Evolutionary conservation across 2,888 invertebrate species (phyloP), one percentile per base, ranked within the genome.

Genomic region (Hydroisotoma schaefferi): DNA sequence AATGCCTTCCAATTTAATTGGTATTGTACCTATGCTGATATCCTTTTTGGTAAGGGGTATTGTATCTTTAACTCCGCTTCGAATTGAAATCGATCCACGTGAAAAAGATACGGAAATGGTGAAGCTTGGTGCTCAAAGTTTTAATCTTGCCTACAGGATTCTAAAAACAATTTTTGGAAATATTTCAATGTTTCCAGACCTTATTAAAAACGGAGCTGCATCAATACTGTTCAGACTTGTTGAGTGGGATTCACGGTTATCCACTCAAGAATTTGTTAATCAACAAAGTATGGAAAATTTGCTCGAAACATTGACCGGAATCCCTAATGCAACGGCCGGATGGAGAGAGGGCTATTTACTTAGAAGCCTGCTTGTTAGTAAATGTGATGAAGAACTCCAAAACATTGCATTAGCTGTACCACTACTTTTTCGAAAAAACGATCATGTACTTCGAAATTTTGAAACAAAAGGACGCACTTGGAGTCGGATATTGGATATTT

Each of bases 331-430:
- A 10, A 63, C 63, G 40, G 61, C 64, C 2, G 67, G 67, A n/a
- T 67, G 67, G 67, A 55, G 67, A 20, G 63, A 67, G 46, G 67
- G 67, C n/a, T 59, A 47, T 40, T 43, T 67, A 20, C 48, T 64
- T 40, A 40, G 67, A 26, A 49, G 48, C 2, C 43, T 64, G 22
- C 26, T 67, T 2, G 55, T 64, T 4, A 64, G 55, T 18, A 48
- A 57, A 38, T 57, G 52, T 2, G 28, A 48, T 12, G 54, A 55
- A 15, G 59, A 63, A 52, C 53, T 59, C 26, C 29, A 54, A 2
- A 61, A 48, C 18, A 53, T 57, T 12, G 28, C 55, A 20, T 15
- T 67, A 40, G 57, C 56, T 28, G 62, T 67, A 52, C 67, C 67
- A 15, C 46, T 67, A n/a, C 40, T 67, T 2, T 67, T 61, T 27